phyloP scores from a whole-genome alignment of 2,797 vertebrate species.

The Vultur gryphus region DNA sequence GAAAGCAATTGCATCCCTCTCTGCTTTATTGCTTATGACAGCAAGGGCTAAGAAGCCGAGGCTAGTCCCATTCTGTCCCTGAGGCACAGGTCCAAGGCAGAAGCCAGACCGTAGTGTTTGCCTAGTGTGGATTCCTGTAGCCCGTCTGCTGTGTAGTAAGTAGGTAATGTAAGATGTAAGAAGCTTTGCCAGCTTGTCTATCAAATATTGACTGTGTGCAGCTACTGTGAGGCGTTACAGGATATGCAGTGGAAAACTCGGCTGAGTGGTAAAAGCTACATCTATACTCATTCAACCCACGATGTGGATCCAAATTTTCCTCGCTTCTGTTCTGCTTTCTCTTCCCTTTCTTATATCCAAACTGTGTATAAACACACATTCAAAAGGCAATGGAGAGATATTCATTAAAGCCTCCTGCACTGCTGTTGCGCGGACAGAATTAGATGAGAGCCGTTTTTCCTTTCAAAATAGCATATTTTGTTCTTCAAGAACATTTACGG shows the following conservation, averaged over 20 bases:
- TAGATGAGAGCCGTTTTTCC: not conserved
- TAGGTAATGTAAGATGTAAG: not conserved
- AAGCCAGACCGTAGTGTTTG: not conserved
- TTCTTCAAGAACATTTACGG: not conserved
- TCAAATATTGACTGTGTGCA: constrained; percentile 27
- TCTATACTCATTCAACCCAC: not conserved
- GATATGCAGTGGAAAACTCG: not conserved
- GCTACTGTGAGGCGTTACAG: not conserved
- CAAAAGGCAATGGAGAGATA: not conserved
- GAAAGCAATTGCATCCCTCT: not conserved
- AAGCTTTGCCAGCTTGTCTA: not conserved
- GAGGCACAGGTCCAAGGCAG: not conserved
- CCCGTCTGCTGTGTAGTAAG: not conserved
- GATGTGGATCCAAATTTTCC: not conserved
- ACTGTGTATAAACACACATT: not conserved
- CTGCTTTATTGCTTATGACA: constrained; percentile 1
- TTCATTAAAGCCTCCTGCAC: not conserved
- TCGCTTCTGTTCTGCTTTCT: not conserved
- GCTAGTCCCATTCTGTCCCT: not conserved
- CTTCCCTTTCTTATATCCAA: not conserved
- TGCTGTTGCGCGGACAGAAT: not conserved
- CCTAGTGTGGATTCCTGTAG: not conserved
- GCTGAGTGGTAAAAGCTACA: not conserved
- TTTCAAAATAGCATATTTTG: not conserved
- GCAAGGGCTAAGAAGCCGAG: not conserved